phyloP scores from a whole-genome alignment of 2,113 vertebrate species.

The Atractosteus spatula region DNA sequence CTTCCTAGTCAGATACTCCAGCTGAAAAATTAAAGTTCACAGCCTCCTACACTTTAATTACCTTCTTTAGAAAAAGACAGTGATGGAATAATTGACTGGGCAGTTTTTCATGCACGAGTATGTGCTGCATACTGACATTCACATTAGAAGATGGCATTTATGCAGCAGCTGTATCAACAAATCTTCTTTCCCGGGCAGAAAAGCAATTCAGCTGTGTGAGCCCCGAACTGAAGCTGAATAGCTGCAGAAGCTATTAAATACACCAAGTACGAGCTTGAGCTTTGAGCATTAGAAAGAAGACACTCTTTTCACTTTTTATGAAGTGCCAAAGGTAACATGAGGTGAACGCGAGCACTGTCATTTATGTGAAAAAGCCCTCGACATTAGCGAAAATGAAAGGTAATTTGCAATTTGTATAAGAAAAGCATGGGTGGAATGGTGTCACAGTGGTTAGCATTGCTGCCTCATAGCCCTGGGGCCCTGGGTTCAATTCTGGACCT shows the following conservation, averaged over 20 bases:
- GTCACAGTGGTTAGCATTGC: too few relatives aligned
- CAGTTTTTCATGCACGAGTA: background rate
- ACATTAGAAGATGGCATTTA: slow-evolving; percentile 12
- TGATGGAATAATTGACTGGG: slow-evolving; percentile 6
- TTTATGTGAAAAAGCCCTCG: too few relatives aligned
- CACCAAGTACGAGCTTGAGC: background rate
- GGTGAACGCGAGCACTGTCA: background rate
- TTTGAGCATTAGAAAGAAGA: background rate
- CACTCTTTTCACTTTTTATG: background rate
- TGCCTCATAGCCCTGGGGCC: too few relatives aligned
- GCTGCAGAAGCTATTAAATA: background rate
- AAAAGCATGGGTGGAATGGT: too few relatives aligned
- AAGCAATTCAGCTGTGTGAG: background rate
- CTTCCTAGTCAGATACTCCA: background rate
- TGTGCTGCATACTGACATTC: slow-evolving; percentile 3
- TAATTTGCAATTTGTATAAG: too few relatives aligned
- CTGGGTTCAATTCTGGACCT: too few relatives aligned
- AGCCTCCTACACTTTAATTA: slow-evolving; percentile 17
- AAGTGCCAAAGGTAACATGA: background rate
- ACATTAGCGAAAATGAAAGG: too few relatives aligned
- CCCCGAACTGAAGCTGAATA: background rate
- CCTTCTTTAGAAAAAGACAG: background rate
- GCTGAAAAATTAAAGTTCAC: background rate
- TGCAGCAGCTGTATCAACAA: slow-evolving; percentile 13
- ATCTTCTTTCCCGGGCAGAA: background rate